Percentiles rank a stretch among this genome's conserved stretches.
Evolutionary conservation across 2,797 vertebrate species (phyloP).

Genomic region (Chelmon rostratus): DNA sequence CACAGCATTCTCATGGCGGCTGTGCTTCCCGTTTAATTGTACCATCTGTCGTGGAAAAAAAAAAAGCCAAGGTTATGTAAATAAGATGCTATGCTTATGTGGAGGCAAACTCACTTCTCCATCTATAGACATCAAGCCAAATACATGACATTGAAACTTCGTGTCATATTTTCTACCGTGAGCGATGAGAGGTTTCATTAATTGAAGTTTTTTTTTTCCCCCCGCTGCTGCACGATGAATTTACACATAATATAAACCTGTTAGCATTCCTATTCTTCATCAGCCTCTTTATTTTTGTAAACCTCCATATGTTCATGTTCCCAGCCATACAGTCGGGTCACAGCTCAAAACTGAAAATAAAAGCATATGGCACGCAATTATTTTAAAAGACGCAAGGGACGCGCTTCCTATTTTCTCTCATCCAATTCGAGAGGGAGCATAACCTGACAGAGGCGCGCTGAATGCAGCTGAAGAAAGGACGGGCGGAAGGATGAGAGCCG

Average conservation of each 20-base stretch:
- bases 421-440: constrained; percentile 46
- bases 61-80: constrained; percentile 80
- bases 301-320: constrained; percentile 1
- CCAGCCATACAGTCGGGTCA: constrained; percentile 5
- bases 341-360: constrained; percentile 10
- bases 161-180: constrained; percentile 19
- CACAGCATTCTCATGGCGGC: constrained; percentile 69
- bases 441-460: constrained; percentile 51
- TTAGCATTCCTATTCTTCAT: constrained; percentile 10
- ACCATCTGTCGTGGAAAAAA: constrained; percentile 76
- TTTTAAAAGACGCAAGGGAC: constrained; percentile 53
- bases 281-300: constrained; percentile 14
- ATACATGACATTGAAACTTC: constrained; percentile 63
- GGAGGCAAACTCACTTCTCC: constrained; percentile 45
- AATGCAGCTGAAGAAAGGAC: constrained; percentile 47
- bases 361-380: constrained; percentile 7
- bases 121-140: constrained; percentile 43
- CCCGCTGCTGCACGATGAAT: neutral
- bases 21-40: constrained; percentile 81
- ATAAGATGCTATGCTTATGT: constrained; percentile 59
- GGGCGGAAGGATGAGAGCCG: constrained; percentile 35
- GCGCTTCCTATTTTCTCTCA: constrained; percentile 51
- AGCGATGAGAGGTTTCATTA: constrained; percentile 31
- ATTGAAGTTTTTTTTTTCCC: neutral
- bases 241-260: neutral